Percentiles rank a stretch among this genome's conserved stretches.
Conservation (phyloP, 2,113 vertebrate species). For the Catharus minimus region DNA sequence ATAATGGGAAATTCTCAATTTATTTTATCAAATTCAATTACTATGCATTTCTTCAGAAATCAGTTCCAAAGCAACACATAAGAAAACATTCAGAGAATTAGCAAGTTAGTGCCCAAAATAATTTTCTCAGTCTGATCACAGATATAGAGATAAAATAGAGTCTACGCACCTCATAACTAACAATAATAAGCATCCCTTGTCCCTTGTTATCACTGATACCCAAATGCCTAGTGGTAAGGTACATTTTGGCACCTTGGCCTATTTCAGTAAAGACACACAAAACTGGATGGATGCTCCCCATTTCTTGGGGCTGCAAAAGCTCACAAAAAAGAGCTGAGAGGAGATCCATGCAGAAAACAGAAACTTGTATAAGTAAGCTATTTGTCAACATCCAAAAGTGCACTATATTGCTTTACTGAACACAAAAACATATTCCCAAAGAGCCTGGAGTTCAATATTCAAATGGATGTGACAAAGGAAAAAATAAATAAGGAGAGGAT, state of each 20-base stretch:
- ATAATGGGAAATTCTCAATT: background rate
- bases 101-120: background rate
- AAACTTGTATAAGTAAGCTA: background rate
- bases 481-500: conserved; percentile 27
- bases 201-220: background rate
- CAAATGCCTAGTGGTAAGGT: background rate
- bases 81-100: background rate
- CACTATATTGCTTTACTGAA: background rate
- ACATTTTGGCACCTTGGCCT: background rate
- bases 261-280: background rate
- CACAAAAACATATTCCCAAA: background rate
- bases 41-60: background rate
- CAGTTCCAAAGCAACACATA: background rate
- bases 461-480: background rate
- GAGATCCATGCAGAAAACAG: background rate
- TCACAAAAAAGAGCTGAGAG: background rate
- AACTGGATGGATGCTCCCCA: background rate
- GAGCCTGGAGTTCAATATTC: background rate
- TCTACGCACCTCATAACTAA: background rate
- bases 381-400: background rate
- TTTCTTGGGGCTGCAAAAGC: background rate
- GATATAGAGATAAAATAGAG: background rate
- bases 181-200: background rate
- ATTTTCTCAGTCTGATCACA: background rate
- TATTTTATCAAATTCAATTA: conserved; percentile 23